These are phyloP conservation scores for Stratiomys singularior DNA, from an alignment of 2,888 invertebrate genomes.

Conservation along the genomic window DNA sequence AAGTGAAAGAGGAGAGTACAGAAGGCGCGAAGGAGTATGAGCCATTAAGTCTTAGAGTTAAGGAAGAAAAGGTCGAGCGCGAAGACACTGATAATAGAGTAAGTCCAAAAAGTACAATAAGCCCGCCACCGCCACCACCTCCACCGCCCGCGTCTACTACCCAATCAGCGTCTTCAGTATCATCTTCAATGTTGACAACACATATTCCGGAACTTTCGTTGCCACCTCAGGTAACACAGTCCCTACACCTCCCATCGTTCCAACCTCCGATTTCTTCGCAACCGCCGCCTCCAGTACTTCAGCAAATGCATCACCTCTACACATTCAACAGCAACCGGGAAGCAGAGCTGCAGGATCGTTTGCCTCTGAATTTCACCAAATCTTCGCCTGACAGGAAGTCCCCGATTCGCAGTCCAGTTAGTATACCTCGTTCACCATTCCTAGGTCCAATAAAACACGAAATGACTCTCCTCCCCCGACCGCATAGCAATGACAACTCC, in stretches of 20 bases:
- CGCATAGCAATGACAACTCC: constrained; percentile 93
- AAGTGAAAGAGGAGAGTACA: constrained; percentile 40
- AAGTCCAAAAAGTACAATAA: constrained; percentile 54
- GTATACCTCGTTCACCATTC: constrained; percentile 63
- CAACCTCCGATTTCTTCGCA: constrained; percentile 61
- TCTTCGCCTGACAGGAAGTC: constrained; percentile 63
- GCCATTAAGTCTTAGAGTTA: constrained; percentile 60
- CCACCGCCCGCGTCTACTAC: constrained; percentile 57
- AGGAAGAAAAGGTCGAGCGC: constrained; percentile 56
- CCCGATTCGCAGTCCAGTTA: constrained; percentile 63
- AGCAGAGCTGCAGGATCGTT: constrained; percentile 42
- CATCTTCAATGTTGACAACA: constrained; percentile 49
- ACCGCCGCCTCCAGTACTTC: constrained; percentile 68
- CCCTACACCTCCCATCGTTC: constrained; percentile 56
- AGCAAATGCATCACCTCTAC: constrained; percentile 61
- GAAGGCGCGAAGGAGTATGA: constrained; percentile 56
- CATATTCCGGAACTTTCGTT: constrained; percentile 64
- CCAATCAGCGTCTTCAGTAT: constrained; percentile 54
- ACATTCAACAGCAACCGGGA: constrained; percentile 62
- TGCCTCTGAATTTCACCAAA: constrained; percentile 61
- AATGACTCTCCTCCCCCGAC: constrained; percentile 73
- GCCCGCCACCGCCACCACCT: constrained; percentile 55
- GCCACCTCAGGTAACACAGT: constrained; percentile 60
- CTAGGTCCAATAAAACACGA: constrained; percentile 65
- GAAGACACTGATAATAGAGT: constrained; percentile 10